Evolutionary conservation across 2,888 invertebrate species (phyloP), one percentile per base, ranked within the genome.

Genomic region (Schizaphis graminum): DNA sequence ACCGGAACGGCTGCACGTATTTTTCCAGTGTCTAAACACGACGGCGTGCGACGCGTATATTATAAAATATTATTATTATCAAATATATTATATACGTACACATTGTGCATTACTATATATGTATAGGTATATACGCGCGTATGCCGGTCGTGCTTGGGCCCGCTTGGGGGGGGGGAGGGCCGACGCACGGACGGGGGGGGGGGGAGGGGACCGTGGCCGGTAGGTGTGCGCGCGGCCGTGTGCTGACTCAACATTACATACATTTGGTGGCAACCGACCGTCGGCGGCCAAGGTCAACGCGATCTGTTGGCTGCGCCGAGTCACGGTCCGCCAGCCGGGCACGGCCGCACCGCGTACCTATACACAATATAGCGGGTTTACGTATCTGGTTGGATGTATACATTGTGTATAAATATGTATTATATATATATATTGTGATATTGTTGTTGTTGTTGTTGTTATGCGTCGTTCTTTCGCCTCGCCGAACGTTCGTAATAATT

Each of bases 161-260:
- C 89, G 91, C 91, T 53, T 3, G 24, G 13, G 26, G 61, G 67
- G 26, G 26, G 24, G 13, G 26, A 49, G 67, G 26, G 26, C 67
- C 44, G 49, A 44, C 41, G 92, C 49, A 53, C 77, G 86, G 91
- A 5, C 49, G 56, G 26, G 49, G 56, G 0, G 24, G 41, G 56
- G 0, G 26, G 7, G 8, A 16, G 77, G 53, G 35, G 49, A 10
- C 16, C 67, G 88, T n/a, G 49, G 61, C 8, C 16, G 26, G 85
- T 56, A 67, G 49, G 44, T 26, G 77, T 53, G 61, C 44, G 67
- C 61, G 84, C 47, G 28, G 56, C 93, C 89, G 90, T 90, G 93
- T 90, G 93, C 93, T 93, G 93, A 93, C 93, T 93, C 93, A 93
- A 93, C 93, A 90, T 93, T 90, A 93, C 93, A 93, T 90, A 93